phyloP scores from a whole-genome alignment of 2,113 vertebrate genomes.

The Takifugu flavidus region DNA sequence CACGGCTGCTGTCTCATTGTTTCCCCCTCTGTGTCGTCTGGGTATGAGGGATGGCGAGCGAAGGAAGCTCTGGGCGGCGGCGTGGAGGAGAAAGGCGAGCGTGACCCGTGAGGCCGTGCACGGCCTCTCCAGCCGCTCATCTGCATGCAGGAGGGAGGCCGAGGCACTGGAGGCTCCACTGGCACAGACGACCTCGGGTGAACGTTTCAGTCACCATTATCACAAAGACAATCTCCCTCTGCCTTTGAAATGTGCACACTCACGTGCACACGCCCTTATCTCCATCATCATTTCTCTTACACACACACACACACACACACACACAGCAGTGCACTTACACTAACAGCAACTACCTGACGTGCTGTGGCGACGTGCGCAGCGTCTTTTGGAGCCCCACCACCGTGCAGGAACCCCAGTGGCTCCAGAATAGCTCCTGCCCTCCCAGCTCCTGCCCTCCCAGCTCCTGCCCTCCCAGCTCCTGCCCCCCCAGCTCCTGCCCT shows the following conservation, averaged over 20 bases:
- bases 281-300: slow-evolving; percentile 33
- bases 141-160: slow-evolving; percentile 46
- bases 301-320: slow-evolving; percentile 10
- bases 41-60: slow-evolving; percentile 19
- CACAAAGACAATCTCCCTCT: slow-evolving; percentile 43
- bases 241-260: slow-evolving; percentile 34
- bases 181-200: slow-evolving; percentile 65
- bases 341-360: slow-evolving; percentile 63
- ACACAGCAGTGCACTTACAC: slow-evolving; percentile 55
- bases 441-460: slow-evolving; percentile 7
- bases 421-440: slow-evolving; percentile 39
- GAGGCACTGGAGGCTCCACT: slow-evolving; percentile 47
- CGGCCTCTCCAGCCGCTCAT: slow-evolving; percentile 52
- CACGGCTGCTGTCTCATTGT: background rate
- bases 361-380: slow-evolving; percentile 41
- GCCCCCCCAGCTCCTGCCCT: background rate
- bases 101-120: slow-evolving; percentile 39
- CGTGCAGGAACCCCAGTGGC: slow-evolving; percentile 46
- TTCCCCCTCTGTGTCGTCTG: slow-evolving; percentile 7
- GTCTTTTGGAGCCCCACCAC: slow-evolving; percentile 61
- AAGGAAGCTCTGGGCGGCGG: slow-evolving; percentile 15
- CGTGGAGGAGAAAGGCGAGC: slow-evolving; percentile 42
- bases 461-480: slow-evolving; percentile 31
- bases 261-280: slow-evolving; percentile 23
- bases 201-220: slow-evolving; percentile 65